A percentile compares a stretch with the other conserved stretches of the same genome.
Conservation (phyloP, 2,113 vertebrate species). For the Sterrhoptilus dennistouni region DNA sequence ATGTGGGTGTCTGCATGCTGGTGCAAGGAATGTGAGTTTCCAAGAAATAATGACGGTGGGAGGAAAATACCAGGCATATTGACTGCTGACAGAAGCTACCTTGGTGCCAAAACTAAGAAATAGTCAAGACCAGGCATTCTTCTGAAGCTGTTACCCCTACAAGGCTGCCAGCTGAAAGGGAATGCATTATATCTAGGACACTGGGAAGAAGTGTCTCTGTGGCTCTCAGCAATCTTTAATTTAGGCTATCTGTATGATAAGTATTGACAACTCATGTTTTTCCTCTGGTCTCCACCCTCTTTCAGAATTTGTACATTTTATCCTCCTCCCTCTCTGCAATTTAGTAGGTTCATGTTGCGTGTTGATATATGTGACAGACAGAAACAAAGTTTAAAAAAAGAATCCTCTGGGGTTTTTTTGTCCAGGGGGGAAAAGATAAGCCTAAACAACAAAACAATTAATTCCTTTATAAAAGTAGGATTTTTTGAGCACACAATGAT, state of each 20-base stretch:
- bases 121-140: background rate
- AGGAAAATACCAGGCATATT: conserved; percentile 31
- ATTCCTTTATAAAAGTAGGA: background rate
- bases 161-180: conserved; percentile 28
- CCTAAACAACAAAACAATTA: background rate
- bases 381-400: background rate
- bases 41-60: conserved; percentile 36
- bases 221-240: background rate
- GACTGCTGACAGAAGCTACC: background rate
- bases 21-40: conserved; percentile 47
- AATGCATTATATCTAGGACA: background rate
- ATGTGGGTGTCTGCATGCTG: conserved; percentile 22
- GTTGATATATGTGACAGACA: background rate
- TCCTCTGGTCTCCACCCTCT: background rate
- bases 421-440: rapidly evolving
- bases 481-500: background rate
- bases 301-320: background rate
- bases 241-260: background rate
- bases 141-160: background rate
- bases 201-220: background rate
- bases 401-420: background rate
- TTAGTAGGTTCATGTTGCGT: conserved; percentile 7
- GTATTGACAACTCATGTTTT: background rate
- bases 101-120: conserved; percentile 23
- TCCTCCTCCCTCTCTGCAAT: background rate